Evolutionary conservation across 2,797 vertebrate genomes (phyloP).

Genomic region (Phaenicophaeus curvirostris): DNA sequence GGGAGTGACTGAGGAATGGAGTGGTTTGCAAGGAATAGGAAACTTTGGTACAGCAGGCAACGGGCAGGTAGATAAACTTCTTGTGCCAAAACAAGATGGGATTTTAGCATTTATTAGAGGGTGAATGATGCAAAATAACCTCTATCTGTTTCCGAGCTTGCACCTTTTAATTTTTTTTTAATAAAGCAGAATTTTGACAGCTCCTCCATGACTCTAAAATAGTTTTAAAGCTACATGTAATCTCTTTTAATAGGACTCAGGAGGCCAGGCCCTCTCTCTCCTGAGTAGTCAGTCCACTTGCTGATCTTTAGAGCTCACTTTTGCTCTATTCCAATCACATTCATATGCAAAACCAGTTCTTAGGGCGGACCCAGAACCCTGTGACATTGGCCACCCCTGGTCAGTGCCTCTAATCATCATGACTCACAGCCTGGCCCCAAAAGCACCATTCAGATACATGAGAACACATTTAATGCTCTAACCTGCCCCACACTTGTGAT

Average conservation of each 20-base stretch:
- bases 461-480: background rate
- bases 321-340: background rate
- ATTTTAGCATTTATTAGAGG: background rate
- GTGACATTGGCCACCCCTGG: background rate
- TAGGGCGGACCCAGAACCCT: background rate
- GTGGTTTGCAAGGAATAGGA: background rate
- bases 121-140: background rate
- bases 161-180: background rate
- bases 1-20: background rate
- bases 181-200: background rate
- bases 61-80: background rate
- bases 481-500: background rate
- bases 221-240: background rate
- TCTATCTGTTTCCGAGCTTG: background rate
- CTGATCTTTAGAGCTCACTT: background rate
- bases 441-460: background rate
- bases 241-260: background rate
- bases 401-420: background rate
- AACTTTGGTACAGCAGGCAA: background rate
- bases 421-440: background rate
- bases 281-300: background rate
- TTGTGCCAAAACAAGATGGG: background rate
- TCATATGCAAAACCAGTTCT: background rate
- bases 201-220: background rate
- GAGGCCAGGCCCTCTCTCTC: background rate